phyloP scores from a whole-genome alignment of 2,113 vertebrate genomes.

The Peucedramus taeniatus region DNA sequence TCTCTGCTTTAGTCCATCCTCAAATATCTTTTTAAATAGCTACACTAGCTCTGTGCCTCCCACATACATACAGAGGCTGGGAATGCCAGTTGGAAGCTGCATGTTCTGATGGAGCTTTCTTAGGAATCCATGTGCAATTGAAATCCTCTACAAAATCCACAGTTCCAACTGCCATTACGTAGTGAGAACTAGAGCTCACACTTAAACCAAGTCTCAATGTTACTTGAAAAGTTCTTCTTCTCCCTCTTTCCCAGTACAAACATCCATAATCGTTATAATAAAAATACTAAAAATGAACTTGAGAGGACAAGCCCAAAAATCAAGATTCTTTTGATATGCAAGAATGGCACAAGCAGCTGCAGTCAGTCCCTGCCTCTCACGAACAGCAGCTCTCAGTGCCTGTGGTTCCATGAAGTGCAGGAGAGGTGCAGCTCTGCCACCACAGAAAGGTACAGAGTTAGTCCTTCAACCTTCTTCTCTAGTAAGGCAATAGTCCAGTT shows the following conservation, averaged over 20 bases:
- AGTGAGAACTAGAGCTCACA: neutral
- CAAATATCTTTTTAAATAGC: neutral
- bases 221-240: neutral
- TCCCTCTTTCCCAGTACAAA: neutral
- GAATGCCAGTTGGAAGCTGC: neutral
- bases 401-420: rapidly evolving
- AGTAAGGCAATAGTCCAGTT: neutral
- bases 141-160: neutral
- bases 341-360: neutral
- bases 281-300: neutral
- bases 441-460: neutral
- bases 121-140: neutral
- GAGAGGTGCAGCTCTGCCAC: neutral
- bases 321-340: neutral
- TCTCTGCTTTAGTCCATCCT: neutral
- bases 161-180: neutral
- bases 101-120: neutral
- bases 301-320: neutral
- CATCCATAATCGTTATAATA: neutral
- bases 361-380: neutral
- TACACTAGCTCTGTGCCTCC: neutral
- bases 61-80: neutral
- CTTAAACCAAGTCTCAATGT: neutral
- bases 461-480: neutral
- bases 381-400: rapidly evolving